phyloP scores from a whole-genome alignment of 2,888 invertebrate species.

The Chaitophorus viminalis region DNA sequence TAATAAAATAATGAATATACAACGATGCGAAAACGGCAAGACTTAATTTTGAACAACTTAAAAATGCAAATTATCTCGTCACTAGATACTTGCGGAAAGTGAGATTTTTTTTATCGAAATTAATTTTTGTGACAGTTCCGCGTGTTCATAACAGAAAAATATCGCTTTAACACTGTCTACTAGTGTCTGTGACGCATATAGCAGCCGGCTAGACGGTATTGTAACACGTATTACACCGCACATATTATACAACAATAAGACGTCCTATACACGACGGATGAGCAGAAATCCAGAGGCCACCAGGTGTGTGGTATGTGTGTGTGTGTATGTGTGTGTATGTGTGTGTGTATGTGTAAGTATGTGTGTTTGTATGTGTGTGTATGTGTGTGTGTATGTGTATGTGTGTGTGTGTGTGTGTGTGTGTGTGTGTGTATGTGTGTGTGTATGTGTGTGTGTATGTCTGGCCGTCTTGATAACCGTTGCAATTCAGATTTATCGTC shows the following conservation, averaged over 20 bases:
- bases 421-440: background rate
- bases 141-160: background rate
- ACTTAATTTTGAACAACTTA: background rate
- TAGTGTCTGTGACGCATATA: background rate
- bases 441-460: background rate
- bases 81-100: background rate
- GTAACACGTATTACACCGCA: background rate
- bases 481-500: background rate
- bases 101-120: background rate
- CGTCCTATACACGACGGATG: constrained; percentile 1
- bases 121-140: background rate
- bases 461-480: background rate
- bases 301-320: background rate
- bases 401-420: background rate
- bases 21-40: background rate
- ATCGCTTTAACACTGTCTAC: background rate
- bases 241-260: background rate
- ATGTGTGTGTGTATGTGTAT: background rate
- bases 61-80: background rate
- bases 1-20: background rate
- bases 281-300: background rate
- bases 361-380: background rate
- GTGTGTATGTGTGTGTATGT: background rate
- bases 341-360: background rate
- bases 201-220: constrained; percentile 49